Base-by-base conservation (phyloP, 1,140 invertebrate species). In the Scaptomyza graminum region DNA sequence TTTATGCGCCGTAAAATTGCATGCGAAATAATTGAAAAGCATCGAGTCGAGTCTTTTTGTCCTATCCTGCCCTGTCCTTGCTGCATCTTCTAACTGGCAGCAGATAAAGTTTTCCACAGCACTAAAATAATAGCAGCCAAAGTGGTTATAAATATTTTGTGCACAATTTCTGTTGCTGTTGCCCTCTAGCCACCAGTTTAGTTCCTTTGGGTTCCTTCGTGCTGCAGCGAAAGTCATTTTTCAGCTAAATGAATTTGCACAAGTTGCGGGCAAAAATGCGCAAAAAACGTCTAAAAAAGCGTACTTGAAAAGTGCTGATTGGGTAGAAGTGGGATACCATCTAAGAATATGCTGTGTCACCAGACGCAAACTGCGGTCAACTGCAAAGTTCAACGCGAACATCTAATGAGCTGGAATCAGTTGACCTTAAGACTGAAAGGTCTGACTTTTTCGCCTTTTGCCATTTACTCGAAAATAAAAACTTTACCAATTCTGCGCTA, bases 91-190 rank as follows among this genome's bases (percentile, higher is more conserved):
- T 63, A 37, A 41, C 37, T 31, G 31, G 46, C 15, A 37, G 37
- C 43, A 66, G 82, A 88, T 88, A 88, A 87, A 87, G 71, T 87
- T 87, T 85, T 82, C 61, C 57, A 50, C 82, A 61, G 73, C 68
- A 50, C 68, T 70, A 46, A 79, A 87, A 83, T 83, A 87, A 85
- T 87, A 87, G 81, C 77, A 75, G 74, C 82, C 74, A 85, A 88
- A 89, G 79, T 84, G 83, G 84, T 88, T 88, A 88, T 89, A 88
- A 88, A 88, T 88, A 89, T 88, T 88, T 85, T 79, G 79, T 77
- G 66, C 70, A 63, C 74, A 51, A 51, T 77, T 63, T 76, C 71
- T 51, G 65, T 9, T 34, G 31, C 31, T 34, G 7, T 43, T 65
- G 61, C 44, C 60, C 60, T 28, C 31, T 54, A 50, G 12, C 49